These are phyloP conservation scores for Ennomos erosarius DNA, from an alignment of 2,888 invertebrate species.

Conservation along the genomic window DNA sequence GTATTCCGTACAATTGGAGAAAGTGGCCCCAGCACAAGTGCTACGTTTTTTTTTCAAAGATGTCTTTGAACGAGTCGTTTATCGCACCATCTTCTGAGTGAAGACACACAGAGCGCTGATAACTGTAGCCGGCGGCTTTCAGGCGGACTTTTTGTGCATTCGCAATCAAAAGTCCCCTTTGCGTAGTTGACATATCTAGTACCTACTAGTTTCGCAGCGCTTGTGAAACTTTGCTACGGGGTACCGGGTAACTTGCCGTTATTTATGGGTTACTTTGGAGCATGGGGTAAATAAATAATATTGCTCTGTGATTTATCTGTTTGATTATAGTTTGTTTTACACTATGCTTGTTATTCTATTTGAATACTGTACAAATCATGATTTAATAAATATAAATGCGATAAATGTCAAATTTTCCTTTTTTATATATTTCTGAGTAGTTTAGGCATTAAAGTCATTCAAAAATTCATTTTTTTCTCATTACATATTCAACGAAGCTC, in stretches of 20 bases:
- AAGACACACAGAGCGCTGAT: constrained; percentile 24
- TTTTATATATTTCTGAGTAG: too few species aligned
- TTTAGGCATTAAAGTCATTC: too few species aligned
- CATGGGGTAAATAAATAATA: too few species aligned
- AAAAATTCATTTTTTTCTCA: too few species aligned
- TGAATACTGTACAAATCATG: too few species aligned
- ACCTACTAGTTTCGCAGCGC: constrained; percentile 9
- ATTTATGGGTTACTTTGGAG: too few species aligned
- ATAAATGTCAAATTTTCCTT: too few species aligned
- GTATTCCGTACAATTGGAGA: not conserved
- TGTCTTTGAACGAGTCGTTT: constrained; percentile 29
- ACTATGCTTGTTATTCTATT: too few species aligned
- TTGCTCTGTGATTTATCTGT: too few species aligned
- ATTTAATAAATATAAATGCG: too few species aligned
- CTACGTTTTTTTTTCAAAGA: constrained; percentile 9
- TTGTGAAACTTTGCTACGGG: not conserved
- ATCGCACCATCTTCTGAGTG: constrained; percentile 41
- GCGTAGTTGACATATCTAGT: constrained; percentile 21
- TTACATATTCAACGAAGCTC: not conserved
- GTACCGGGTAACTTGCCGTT: too few species aligned
- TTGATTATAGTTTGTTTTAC: too few species aligned
- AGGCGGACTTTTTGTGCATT: constrained; percentile 30
- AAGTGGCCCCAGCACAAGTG: not conserved
- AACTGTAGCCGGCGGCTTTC: constrained; percentile 30
- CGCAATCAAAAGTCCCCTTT: constrained; percentile 29